A percentile compares a stretch with the other conserved stretches of the same genome.
These are phyloP conservation scores for Beaufortia kweichowensis DNA, from an alignment of 2,113 vertebrate species.

Conservation along the genomic window DNA sequence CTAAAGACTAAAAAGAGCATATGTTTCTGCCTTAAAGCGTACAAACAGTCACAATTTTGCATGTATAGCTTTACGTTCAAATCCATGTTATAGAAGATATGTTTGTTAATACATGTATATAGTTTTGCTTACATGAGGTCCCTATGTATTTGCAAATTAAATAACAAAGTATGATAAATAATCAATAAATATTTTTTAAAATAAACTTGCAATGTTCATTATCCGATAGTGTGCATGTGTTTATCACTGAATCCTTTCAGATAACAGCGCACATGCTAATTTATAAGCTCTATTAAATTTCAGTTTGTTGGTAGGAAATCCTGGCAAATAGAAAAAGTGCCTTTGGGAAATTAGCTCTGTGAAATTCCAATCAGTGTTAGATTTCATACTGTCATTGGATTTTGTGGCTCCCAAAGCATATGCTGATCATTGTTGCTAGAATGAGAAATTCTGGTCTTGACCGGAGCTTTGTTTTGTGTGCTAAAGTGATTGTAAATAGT, in stretches of 20 bases:
- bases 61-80: not conserved
- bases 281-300: conserved; percentile 31
- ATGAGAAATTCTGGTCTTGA: conserved; percentile 2
- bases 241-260: not conserved
- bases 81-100: not conserved
- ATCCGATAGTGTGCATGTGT: not conserved
- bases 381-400: conserved; percentile 45
- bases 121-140: not conserved
- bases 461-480: not conserved
- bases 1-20: conserved; percentile 8
- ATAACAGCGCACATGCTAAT: conserved; percentile 10
- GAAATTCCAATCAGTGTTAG: conserved; percentile 53
- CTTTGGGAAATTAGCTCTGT: conserved; percentile 50
- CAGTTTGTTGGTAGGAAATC: conserved; percentile 35
- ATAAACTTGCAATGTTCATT: too few relatives aligned
- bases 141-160: too few relatives aligned
- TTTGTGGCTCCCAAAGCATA: conserved; percentile 49
- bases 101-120: not conserved
- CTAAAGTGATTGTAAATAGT: not conserved
- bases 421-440: conserved; percentile 54
- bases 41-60: not conserved
- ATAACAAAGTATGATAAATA: too few relatives aligned
- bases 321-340: conserved; percentile 33
- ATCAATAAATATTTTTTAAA: too few relatives aligned
- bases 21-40: conserved; percentile 5